phyloP scores from a whole-genome alignment of 2,888 invertebrate genomes.

The Cataglyphis albicans region DNA sequence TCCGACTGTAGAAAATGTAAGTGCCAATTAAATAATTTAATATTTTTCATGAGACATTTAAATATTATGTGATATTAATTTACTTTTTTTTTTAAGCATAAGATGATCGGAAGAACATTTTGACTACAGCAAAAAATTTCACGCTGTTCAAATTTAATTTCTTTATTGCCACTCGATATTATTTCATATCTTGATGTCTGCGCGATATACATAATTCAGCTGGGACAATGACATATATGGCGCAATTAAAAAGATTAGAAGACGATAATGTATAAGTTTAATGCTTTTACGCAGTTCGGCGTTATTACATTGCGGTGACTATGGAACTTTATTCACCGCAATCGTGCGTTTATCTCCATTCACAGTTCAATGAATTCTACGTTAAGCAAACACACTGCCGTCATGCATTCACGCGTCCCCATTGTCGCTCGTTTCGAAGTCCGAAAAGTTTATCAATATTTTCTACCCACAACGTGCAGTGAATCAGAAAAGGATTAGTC shows the following conservation, averaged over 20 bases:
- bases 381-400: constrained; percentile 56
- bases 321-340: constrained; percentile 48
- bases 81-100: not conserved
- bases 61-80: not conserved
- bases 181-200: not conserved
- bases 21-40: constrained; percentile 65
- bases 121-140: not conserved
- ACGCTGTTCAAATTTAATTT: not conserved
- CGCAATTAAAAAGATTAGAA: constrained; percentile 10
- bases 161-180: not conserved
- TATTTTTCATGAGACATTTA: not conserved
- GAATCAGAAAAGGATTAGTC: constrained; percentile 40
- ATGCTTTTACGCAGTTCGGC: constrained; percentile 16
- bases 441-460: constrained; percentile 57
- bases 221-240: not conserved
- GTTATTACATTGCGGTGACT: constrained; percentile 27
- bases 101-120: not conserved
- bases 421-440: constrained; percentile 34
- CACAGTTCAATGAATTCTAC: constrained; percentile 58
- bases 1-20: constrained; percentile 87
- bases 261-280: not conserved
- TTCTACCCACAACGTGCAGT: constrained; percentile 41
- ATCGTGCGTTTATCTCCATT: constrained; percentile 46
- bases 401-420: constrained; percentile 54
- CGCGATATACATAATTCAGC: not conserved